phyloP scores from a whole-genome alignment of 1,140 invertebrate species.

The Platyscapa corneri region DNA sequence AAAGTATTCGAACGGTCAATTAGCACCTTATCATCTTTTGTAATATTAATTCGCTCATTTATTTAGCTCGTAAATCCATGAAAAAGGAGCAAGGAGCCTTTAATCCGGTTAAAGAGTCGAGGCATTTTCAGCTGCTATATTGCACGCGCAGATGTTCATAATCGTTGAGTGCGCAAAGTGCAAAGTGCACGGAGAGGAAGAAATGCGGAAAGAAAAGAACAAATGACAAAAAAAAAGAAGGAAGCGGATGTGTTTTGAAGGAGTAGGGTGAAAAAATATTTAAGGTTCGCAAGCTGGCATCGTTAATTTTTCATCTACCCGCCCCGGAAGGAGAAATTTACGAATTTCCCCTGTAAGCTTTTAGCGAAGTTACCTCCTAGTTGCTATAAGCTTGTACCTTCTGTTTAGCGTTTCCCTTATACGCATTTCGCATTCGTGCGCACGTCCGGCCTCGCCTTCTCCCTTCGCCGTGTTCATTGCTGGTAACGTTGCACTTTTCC shows the following conservation, averaged over 20 bases:
- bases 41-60: too few relatives aligned
- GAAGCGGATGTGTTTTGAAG: background rate
- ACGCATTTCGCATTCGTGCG: too few relatives aligned
- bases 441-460: background rate
- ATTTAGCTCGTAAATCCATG: too few relatives aligned
- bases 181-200: background rate
- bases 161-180: background rate
- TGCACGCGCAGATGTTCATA: conserved; percentile 12
- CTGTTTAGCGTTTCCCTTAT: too few relatives aligned
- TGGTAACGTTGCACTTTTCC: background rate
- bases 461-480: background rate
- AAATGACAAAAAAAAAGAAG: background rate
- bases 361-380: too few relatives aligned
- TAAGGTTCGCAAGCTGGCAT: background rate
- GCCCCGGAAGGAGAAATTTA: background rate
- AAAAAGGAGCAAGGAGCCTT: too few relatives aligned
- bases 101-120: too few relatives aligned
- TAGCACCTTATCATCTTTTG: too few relatives aligned
- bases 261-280: conserved; percentile 9
- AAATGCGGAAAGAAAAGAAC: background rate
- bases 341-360: background rate
- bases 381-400: too few relatives aligned
- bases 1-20: too few relatives aligned
- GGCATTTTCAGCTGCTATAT: background rate
- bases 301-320: conserved; percentile 11